Base-by-base conservation (phyloP, 2,888 invertebrate species). In the Andrena flavipes region DNA sequence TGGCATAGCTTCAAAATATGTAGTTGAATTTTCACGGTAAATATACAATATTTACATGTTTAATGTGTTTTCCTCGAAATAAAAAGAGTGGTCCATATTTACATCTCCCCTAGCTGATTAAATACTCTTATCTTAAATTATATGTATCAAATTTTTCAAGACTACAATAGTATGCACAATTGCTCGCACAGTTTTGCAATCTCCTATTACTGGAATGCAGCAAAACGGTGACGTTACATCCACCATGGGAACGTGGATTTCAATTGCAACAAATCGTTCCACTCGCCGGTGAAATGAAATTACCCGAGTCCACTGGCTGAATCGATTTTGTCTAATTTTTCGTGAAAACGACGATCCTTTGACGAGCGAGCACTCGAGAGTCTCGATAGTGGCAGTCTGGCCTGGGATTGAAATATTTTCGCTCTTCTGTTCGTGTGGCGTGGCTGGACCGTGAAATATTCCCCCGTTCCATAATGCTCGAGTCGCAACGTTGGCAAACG, bases 281-380 rank as follows among this genome's bases (percentile, higher is more conserved):
- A 10, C 10, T 56, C 10, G 26, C 56, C 8, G 56, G 23, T 26
- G 23, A 23, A 56, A 56, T 56, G 23, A 26, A 56, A 56, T 56
- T 10, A 23, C 23, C 13, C 23, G 20, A 26, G 4, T 3, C 56
- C 26, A 0, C 56, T 26, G 10, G 23, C 56, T 26, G 42, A 42
- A 59, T 70, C 29, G 69, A 70, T 70, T 26, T n/a, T 20, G 48
- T 59, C 56, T 70, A 79, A 85, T 79, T 76, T 77, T 51, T 29
- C 65, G 23, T n/a, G 33, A 62, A 71, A 73, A 67, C 76, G 29
- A n/a, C 42, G 6, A 26, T 42, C 60, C 62, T 73, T 54, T 54
- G 77, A 51, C 64, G 59, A 70, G 59, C 20, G 49, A 26, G 33
- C 70, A 42, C 30, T 65, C 64, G 69, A 56, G 20, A 35, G 64